These are phyloP conservation scores for Diorhabda carinulata DNA, from an alignment of 1,140 invertebrate species.

Conservation along the genomic window DNA sequence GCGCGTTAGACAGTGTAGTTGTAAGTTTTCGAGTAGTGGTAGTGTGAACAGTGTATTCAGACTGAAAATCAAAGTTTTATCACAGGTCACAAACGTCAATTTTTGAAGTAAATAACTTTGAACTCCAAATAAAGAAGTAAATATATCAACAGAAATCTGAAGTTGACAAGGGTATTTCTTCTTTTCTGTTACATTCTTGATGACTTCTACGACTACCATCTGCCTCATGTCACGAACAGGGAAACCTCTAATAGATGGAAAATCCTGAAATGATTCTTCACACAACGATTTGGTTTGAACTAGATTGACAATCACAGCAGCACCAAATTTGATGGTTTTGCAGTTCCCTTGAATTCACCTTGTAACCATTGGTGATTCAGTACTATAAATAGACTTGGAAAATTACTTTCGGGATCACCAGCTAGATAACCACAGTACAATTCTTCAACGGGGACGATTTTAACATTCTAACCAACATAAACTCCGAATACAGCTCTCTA, in stretches of 20 bases:
- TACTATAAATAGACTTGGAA: slow-evolving; percentile 87
- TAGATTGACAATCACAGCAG: slow-evolving; percentile 89
- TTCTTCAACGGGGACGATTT: slow-evolving; percentile 93
- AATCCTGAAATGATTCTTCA: slow-evolving; percentile 94
- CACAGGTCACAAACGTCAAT: not conserved
- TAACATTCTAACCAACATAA: slow-evolving; percentile 95
- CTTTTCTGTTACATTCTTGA: slow-evolving; percentile 90
- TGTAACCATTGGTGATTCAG: slow-evolving; percentile 92
- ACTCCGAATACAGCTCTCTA: slow-evolving; percentile 84
- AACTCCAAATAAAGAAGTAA: not conserved
- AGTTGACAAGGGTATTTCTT: slow-evolving; percentile 68
- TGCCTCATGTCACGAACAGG: slow-evolving; percentile 99
- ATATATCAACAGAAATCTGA: slow-evolving; percentile 3
- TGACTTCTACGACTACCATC: slow-evolving; percentile 96
- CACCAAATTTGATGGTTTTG: slow-evolving; percentile 88
- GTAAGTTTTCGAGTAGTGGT: too few relatives aligned
- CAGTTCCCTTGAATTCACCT: slow-evolving; percentile 71
- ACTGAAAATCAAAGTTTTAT: not conserved
- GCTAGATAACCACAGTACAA: slow-evolving; percentile 86
- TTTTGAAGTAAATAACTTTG: not conserved
- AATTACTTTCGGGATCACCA: slow-evolving; percentile 85
- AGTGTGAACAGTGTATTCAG: not conserved
- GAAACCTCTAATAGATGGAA: slow-evolving; percentile 94
- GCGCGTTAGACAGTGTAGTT: too few relatives aligned
- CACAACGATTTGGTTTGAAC: slow-evolving; percentile 93